These are phyloP conservation scores for Mayetiola destructor DNA, from an alignment of 2,888 invertebrate species.

Conservation along the genomic window DNA sequence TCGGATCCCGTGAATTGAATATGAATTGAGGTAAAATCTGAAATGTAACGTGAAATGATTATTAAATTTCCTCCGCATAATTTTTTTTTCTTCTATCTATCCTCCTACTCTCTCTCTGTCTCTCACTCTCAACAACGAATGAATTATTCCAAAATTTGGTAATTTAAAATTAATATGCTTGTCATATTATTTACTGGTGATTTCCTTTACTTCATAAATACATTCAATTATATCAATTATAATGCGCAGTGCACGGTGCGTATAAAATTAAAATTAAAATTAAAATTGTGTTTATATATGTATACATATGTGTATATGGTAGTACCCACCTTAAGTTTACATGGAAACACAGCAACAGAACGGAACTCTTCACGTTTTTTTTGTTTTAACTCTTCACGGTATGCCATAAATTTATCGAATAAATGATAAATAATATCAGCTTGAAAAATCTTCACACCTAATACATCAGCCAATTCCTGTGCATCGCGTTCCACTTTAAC, in stretches of 20 bases:
- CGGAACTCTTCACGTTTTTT: conserved; percentile 91
- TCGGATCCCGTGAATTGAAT: conserved; percentile 97
- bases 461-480: conserved; percentile 87
- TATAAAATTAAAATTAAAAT: no score
- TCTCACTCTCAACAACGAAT: no score
- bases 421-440: conserved; percentile 99
- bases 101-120: no score
- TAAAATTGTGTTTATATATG: no score
- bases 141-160: no score
- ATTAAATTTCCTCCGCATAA: background rate
- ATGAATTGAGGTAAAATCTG: conserved; percentile 72
- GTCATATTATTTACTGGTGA: no score
- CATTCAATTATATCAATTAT: no score
- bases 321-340: conserved; percentile 77
- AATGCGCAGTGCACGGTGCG: no score
- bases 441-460: conserved; percentile 91
- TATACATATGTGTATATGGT: no score
- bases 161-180: no score
- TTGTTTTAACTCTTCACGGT: conserved; percentile 78
- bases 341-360: conserved; percentile 95
- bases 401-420: conserved; percentile 92
- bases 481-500: conserved; percentile 97
- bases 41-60: conserved; percentile 20
- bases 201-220: no score
- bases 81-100: background rate